A percentile compares a stretch with the other conserved stretches of the same genome.
Evolutionary conservation across 2,113 vertebrate species (phyloP).

Genomic region (Agapornis roseicollis): DNA sequence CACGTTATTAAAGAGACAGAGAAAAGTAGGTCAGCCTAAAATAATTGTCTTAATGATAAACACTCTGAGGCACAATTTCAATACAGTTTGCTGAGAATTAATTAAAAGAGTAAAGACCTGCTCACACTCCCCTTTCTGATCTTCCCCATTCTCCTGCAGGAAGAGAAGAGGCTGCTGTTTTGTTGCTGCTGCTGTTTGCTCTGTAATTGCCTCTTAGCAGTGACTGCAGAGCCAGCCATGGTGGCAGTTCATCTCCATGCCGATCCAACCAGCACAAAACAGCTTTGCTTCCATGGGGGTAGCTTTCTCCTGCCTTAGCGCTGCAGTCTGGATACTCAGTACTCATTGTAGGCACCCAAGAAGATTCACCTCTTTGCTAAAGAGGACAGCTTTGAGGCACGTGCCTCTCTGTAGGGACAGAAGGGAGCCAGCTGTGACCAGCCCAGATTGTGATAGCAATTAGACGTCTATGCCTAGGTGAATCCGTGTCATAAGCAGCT

Average conservation of each 20-base stretch:
- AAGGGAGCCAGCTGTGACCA: background rate
- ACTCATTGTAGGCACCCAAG: background rate
- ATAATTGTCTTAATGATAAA: constrained; percentile 61
- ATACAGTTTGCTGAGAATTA: constrained; percentile 1
- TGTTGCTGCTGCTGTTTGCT: background rate
- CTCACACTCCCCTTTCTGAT: background rate
- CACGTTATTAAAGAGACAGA: constrained; percentile 7
- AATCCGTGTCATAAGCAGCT: background rate
- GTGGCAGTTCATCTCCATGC: background rate
- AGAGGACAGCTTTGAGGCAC: background rate
- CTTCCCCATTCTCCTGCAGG: background rate
- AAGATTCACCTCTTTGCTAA: background rate
- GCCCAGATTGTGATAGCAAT: background rate
- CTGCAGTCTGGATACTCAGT: background rate
- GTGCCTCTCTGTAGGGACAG: background rate
- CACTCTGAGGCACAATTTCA: background rate
- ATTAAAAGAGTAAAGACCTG: constrained; percentile 6
- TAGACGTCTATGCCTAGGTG: background rate
- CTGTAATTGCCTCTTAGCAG: background rate
- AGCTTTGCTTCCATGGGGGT: accelerated
- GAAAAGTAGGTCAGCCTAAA: constrained; percentile 65
- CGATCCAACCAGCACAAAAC: accelerated
- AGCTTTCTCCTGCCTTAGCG: background rate
- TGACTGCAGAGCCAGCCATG: background rate
- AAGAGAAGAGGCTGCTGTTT: background rate